Conservation (phyloP, 2,797 vertebrate genomes). For the Micropoecilia bifurca region DNA sequence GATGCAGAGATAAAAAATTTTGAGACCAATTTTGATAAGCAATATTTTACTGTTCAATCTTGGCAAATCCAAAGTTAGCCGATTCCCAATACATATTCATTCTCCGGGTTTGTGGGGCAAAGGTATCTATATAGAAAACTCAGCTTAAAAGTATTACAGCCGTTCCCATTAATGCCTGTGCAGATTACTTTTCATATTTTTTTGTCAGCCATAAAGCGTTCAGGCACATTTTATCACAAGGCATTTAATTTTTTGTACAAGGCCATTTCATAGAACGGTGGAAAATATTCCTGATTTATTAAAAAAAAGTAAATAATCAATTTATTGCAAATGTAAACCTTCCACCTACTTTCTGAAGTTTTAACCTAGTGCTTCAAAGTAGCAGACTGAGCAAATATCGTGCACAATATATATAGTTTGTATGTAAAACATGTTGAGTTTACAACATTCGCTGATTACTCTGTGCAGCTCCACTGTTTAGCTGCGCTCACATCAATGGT, state of each 20-base stretch:
- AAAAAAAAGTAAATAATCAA: not conserved
- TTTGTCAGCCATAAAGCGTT: not conserved
- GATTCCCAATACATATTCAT: not conserved
- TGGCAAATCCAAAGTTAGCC: not conserved
- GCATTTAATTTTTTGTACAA: not conserved
- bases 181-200: not conserved
- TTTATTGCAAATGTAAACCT: not conserved
- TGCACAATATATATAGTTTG: too few relatives aligned
- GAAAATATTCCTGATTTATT: not conserved
- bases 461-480: not conserved
- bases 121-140: not conserved
- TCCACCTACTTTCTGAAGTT: not conserved
- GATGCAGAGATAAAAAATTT: not conserved
- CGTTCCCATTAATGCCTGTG: not conserved
- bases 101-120: not conserved
- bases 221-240: not conserved
- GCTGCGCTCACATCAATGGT: not conserved
- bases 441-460: not conserved
- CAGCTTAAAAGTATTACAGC: too few relatives aligned
- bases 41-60: not conserved
- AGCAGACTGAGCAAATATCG: not conserved
- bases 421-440: not conserved
- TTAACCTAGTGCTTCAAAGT: not conserved
- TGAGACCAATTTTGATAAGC: not conserved
- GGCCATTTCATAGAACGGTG: not conserved